phyloP scores from a whole-genome alignment of 2,888 invertebrate genomes.

The Parochlus steinenii region DNA sequence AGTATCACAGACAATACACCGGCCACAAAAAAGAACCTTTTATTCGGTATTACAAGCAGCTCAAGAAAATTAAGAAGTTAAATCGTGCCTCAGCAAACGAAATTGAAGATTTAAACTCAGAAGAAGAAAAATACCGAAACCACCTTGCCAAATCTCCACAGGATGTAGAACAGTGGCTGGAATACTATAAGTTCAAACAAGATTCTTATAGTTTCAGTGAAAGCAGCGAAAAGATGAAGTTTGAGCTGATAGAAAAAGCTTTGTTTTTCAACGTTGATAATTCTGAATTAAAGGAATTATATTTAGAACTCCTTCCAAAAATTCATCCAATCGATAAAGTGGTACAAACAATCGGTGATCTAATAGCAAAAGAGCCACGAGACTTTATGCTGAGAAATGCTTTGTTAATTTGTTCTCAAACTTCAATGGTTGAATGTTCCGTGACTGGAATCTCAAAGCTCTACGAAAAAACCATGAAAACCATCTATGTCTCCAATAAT shows the following conservation, averaged over 20 bases:
- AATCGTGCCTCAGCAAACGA: too few species aligned
- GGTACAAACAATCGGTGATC: conserved; percentile 30
- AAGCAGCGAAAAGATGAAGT: conserved; percentile 17
- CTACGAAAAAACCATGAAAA: conserved; percentile 32
- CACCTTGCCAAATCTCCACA: conserved; percentile 33
- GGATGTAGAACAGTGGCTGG: conserved; percentile 39
- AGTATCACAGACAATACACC: too few species aligned
- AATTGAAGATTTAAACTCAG: too few species aligned
- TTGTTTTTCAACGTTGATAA: conserved; percentile 37
- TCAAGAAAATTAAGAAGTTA: too few species aligned
- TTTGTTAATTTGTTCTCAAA: conserved; percentile 20
- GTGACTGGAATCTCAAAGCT: conserved; percentile 38
- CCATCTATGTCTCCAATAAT: conserved; percentile 22
- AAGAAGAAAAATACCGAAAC: too few species aligned
- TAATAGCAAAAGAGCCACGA: conserved; percentile 29
- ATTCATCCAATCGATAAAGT: conserved; percentile 43
- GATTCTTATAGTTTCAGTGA: conserved; percentile 16
- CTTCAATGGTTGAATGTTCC: conserved; percentile 44
- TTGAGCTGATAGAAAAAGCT: conserved; percentile 43
- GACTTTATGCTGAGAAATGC: conserved; percentile 3
- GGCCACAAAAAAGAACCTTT: too few species aligned
- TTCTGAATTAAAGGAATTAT: conserved; percentile 31
- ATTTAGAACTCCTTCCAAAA: conserved; percentile 27
- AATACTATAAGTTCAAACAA: conserved; percentile 41
- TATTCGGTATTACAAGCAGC: too few species aligned